Evolutionary conservation across 2,113 vertebrate genomes (phyloP).

Genomic region (Empidonax traillii): DNA sequence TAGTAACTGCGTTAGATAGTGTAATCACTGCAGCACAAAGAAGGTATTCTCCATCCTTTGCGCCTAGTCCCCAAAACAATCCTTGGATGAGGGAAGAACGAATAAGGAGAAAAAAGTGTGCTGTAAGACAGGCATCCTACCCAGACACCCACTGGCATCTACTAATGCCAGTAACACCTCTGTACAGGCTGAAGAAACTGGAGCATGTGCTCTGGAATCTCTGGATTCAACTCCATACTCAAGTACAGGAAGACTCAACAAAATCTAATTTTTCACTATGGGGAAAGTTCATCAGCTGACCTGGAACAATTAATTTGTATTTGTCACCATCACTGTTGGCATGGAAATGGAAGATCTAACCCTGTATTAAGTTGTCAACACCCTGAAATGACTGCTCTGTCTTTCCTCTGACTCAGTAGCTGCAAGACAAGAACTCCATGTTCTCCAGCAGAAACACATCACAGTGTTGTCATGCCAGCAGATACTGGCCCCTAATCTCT

Average conservation of each 20-base stretch:
- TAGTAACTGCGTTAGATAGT: not conserved
- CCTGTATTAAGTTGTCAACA: constrained; percentile 12
- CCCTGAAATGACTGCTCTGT: not conserved
- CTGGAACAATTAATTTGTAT: not conserved
- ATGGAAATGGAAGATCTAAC: constrained; percentile 27
- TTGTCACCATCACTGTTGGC: not conserved
- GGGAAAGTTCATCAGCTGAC: not conserved
- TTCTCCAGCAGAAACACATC: not conserved
- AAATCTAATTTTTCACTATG: not conserved
- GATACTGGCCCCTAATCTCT: not conserved
- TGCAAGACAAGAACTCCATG: not conserved
- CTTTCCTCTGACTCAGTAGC: constrained; percentile 19
- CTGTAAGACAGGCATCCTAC: not conserved
- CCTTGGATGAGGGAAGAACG: not conserved
- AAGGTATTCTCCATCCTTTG: not conserved
- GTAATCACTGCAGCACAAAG: not conserved
- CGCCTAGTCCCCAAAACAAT: not conserved
- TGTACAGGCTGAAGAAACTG: not conserved
- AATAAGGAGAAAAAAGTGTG: not conserved
- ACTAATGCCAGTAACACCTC: not conserved
- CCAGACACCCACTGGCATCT: not conserved
- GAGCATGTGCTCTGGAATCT: not conserved
- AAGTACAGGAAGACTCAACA: not conserved
- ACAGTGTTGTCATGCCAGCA: not conserved
- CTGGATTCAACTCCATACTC: not conserved